A percentile compares a stretch with the other conserved stretches of the same genome.
These are phyloP conservation scores for Microcebus griseorufus DNA, from an alignment of 2,113 vertebrate genomes.

Conservation along the genomic window DNA sequence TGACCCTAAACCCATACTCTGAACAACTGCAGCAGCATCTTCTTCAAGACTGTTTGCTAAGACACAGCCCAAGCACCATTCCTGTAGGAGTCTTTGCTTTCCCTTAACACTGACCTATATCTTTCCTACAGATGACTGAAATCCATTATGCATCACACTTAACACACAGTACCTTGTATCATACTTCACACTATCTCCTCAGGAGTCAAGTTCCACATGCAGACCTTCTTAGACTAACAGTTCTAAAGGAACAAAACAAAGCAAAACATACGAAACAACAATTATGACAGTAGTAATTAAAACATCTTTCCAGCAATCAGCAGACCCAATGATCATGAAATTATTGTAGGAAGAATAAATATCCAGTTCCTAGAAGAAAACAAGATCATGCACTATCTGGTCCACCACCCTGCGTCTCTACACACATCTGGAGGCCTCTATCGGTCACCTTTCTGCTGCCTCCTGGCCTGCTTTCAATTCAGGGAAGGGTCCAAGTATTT, in stretches of 20 bases:
- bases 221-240: not conserved
- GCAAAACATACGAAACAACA: not conserved
- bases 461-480: not conserved
- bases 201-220: not conserved
- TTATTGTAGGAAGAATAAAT: not conserved
- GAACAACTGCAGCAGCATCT: accelerated
- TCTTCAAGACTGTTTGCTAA: not conserved
- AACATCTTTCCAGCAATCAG: not conserved
- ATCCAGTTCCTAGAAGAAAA: not conserved
- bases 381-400: no score
- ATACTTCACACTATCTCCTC: not conserved
- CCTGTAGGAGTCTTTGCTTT: no score
- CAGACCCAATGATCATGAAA: not conserved
- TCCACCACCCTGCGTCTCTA: not conserved
- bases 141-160: no score
- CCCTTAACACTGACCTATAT: not conserved
- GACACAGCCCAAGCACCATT: not conserved
- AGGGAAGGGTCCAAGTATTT: not conserved
- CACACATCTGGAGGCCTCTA: no score
- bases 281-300: not conserved
- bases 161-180: accelerated
- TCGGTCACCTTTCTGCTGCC: not conserved
- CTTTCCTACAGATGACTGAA: no score
- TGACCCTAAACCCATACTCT: not conserved
- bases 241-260: not conserved